phyloP scores from a whole-genome alignment of 2,797 vertebrate genomes.

The Sternotherus odoratus region DNA sequence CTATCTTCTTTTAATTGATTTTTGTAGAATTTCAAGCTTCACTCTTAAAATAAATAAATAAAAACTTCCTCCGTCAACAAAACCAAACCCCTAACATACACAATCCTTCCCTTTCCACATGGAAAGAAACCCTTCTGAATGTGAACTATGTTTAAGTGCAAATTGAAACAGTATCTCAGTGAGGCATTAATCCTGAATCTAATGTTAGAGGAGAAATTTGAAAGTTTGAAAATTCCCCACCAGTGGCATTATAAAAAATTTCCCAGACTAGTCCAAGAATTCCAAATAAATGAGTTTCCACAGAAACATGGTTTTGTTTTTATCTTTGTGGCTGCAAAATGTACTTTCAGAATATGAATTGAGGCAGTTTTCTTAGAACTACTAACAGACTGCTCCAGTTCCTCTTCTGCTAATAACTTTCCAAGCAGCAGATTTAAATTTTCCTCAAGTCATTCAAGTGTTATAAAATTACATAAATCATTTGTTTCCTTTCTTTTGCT shows the following conservation, averaged over 20 bases:
- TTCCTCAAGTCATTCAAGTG: neutral
- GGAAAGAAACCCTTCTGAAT: neutral
- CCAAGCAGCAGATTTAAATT: neutral
- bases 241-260: neutral
- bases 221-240: neutral
- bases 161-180: neutral
- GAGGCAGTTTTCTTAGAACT: neutral
- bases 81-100: neutral
- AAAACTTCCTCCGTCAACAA: neutral
- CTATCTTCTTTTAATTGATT: neutral
- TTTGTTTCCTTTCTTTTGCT: neutral
- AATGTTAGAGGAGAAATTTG: neutral
- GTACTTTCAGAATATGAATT: neutral
- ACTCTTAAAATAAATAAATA: neutral
- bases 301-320: neutral
- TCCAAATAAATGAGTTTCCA: neutral
- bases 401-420: neutral
- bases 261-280: neutral
- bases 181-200: neutral
- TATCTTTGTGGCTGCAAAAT: neutral
- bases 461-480: neutral
- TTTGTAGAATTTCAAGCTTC: neutral
- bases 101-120: neutral
- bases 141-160: neutral
- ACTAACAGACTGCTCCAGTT: neutral